Base-by-base conservation (phyloP, 2,113 vertebrate genomes). In the Percopsis transmontana region DNA sequence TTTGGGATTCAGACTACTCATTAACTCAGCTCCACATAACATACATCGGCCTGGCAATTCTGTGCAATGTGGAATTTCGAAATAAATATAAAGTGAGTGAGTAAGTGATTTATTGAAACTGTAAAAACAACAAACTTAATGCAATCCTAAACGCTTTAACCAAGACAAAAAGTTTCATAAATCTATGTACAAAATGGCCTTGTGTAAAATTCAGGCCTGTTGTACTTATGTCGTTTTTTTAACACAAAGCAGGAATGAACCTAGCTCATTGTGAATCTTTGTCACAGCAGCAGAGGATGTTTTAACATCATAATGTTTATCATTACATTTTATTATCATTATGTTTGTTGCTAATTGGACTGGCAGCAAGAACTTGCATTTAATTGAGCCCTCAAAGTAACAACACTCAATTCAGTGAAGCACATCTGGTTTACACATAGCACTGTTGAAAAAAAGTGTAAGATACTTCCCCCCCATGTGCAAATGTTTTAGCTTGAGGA, bases 391-490 rank as follows among this genome's bases (percentile, higher is more conserved):
- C 77, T 88, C 73, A 85, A 73, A 83, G 79, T 67, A 84, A 85
- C 71, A 48, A 38, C 68, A 47, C 71, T 72, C 70, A 58, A 79
- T 71, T 81, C 62, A 57, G 68, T 68, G 58, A 58, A 24, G 72
- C 82, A 90, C 87, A 90, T 91, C 85, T 91, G 90, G 83, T 82
- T 81, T 64, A 27, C 41, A 47, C 76, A 19, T 65, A 76, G 80
- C 73, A 69, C 56, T 78, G 58, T 57, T 87, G 85, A 77, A 82
- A 79, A 80, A 81, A 81, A 78, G 77, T 85, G 47, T 61, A 68
- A 59, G 66, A 83, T 83, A 61, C 64, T 80, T 80, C 21, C n/a
- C n/a, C n/a, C n/a, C n/a, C n/a, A n/a, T n/a, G n/a, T n/a, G n/a
- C n/a, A 58, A 21, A 38, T 57, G 33, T 63, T 40, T 54, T 62